Evolutionary conservation across 2,797 vertebrate genomes (phyloP).

Genomic region (Hippocampus kuda): DNA sequence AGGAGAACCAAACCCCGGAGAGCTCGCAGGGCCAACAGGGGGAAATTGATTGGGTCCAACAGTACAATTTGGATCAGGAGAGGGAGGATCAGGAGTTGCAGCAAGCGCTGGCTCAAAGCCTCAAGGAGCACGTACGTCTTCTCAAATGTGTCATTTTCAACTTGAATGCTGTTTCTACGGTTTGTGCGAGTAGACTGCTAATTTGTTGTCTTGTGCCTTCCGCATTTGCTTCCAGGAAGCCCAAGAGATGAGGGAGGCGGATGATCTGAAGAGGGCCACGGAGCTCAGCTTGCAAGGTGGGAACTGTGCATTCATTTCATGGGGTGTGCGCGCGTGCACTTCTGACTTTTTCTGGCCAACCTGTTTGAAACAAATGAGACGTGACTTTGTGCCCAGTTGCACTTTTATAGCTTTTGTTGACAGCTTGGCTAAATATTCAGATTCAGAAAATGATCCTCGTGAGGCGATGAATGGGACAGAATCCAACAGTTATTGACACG

Average conservation of each 20-base stretch:
- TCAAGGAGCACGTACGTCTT: conserved; percentile 86
- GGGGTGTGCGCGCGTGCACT: neutral
- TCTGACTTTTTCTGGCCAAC: too few species aligned
- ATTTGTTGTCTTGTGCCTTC: neutral
- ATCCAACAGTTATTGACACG: too few species aligned
- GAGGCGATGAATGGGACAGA: too few species aligned
- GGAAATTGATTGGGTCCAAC: conserved; percentile 93
- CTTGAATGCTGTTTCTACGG: neutral
- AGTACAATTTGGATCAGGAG: conserved; percentile 88
- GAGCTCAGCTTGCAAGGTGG: conserved; percentile 97
- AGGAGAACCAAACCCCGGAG: conserved; percentile 97
- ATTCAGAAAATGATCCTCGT: too few species aligned
- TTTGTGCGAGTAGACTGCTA: neutral
- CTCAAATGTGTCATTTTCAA: neutral
- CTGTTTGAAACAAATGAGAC: too few species aligned
- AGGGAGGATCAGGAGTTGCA: conserved; percentile 96
- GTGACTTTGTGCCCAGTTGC: too few species aligned
- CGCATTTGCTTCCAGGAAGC: conserved; percentile 74
- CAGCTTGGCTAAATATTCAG: too few species aligned
- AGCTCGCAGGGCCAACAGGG: conserved; percentile 69
- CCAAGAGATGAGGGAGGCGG: conserved; percentile 92
- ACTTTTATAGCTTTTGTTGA: too few species aligned
- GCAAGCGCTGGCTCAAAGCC: conserved; percentile 92
- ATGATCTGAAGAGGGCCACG: conserved; percentile 95
- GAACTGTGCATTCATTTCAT: neutral